Base-by-base conservation (phyloP, 2,113 vertebrate genomes). In the Sinocyclocheilus maitianheensis region DNA sequence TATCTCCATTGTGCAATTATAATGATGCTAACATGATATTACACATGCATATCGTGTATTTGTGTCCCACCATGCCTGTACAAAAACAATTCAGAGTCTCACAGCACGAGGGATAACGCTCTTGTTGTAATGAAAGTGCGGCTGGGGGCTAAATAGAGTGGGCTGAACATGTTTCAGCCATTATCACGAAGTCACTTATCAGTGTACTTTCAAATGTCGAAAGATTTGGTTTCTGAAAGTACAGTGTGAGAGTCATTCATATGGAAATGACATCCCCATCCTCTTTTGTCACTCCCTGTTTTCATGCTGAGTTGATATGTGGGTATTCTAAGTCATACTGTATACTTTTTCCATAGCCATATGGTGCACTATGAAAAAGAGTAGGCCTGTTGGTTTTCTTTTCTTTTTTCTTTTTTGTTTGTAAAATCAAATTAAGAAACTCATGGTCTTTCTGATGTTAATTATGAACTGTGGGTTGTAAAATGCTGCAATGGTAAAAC, bases 191-290 rank as follows among this genome's bases (percentile, higher is more conserved):
- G 67, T 12, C 63, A 30, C 67, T 83, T 82, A 30, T 82, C 81
- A 58, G 16, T 37, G 81, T 83, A 71, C 48, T 72, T 83, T 83
- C 67, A 83, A 72, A 83, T 55, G 81, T 72, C 3, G 48, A 71
- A 71, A 83, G 81, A 72, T 83, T 83, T 83, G 81, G 26, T 34
- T 55, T 53, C 48, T 16, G 46, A 83, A 83, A 83, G 58, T 53
- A 83, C 81, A 83, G 18, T 12, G 2, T 40, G 26, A 37, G 81
- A 72, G 43, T 72, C 81, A 90, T 93, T 93, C 89, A 92, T 90
- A 93, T 93, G 92, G 91, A 94, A 94, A 94, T 94, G 72, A 43
- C 22, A 22, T 78, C 77, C 83, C 20, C 72, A 22, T 91, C 87
- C 91, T 90, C 84, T 89, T 55, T 87, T 85, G 87, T 91, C 92